Evolutionary conservation across 2,113 vertebrate species (phyloP), one percentile per base, ranked within the genome.

Genomic region (Ancistrus triradiatus): DNA sequence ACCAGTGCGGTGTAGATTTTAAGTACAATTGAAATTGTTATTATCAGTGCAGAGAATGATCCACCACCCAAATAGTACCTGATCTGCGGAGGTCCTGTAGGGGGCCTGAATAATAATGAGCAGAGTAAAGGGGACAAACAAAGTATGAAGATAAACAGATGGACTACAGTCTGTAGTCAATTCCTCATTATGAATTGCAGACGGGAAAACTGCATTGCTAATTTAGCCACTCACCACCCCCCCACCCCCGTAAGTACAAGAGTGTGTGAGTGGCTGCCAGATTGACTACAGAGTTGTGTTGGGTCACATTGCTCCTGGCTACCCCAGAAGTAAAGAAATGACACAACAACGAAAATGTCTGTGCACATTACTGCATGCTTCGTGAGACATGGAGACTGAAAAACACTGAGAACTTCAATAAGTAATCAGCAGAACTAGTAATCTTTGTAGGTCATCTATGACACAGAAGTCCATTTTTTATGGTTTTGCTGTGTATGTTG

Each of bases 221-320:
- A 37, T 51, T 7, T 6, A 13, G 46, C 8, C 9, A n/a, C n/a
- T n/a, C n/a, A n/a, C n/a, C n/a, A n/a, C n/a, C n/a, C n/a, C n/a
- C n/a, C n/a, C n/a, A n/a, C n/a, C n/a, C n/a, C n/a, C n/a, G n/a
- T n/a, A n/a, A 28, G 42, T 46, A 27, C 28, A 4, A 51, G 7
- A 18, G 46, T 17, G 27, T 33, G 37, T 9, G 5, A 18, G 31
- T 3, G 13, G 72, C 28, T 74, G 73, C 71, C 72, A 77, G 82
- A 68, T 68, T 66, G 60, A 59, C 21, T 3, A 68, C 51, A 28
- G 15, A 57, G 48, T 63, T 78, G 66, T 73, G 35, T 65, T 48
- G 72, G 78, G 66, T 84, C 69, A 64, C 78, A 33, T 63, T 74
- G 57, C 77, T 76, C 61, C 24, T 43, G 75, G 78, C 75, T 78